phyloP scores from a whole-genome alignment of 2,113 vertebrate species.

The Myotis davidii region DNA sequence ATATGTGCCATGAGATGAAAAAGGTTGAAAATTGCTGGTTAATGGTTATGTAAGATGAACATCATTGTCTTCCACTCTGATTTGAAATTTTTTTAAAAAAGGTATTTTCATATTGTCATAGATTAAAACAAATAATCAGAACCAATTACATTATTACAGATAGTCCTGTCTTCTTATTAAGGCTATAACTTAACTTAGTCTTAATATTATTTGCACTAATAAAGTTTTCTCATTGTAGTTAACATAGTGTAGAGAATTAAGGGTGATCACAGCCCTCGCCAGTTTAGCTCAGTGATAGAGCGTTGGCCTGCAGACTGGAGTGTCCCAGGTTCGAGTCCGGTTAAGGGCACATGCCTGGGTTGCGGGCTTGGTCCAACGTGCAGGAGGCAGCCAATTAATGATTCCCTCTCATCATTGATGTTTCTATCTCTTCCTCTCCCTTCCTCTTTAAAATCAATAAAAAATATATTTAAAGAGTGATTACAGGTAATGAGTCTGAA shows the following conservation, averaged over 20 bases:
- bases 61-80: slow-evolving; percentile 1
- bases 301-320: too few species aligned
- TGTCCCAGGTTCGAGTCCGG: too few species aligned
- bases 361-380: too few species aligned
- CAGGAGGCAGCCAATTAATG: too few species aligned
- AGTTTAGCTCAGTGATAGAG: too few species aligned
- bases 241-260: background rate
- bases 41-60: slow-evolving; percentile 3
- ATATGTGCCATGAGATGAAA: background rate
- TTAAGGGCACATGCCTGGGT: too few species aligned
- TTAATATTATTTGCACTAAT: slow-evolving; percentile 32
- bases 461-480: background rate
- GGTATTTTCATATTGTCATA: background rate
- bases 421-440: too few species aligned
- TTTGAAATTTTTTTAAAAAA: slow-evolving; percentile 30
- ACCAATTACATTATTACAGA: background rate
- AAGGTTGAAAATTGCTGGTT: background rate
- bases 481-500: background rate
- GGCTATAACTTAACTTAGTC: background rate
- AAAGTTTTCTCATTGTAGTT: background rate
- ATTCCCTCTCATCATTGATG: too few species aligned
- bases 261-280: background rate
- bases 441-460: too few species aligned
- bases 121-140: slow-evolving; percentile 17
- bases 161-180: slow-evolving; percentile 20